Evolutionary conservation across 2,113 vertebrate species (phyloP).

Genomic region (Tyto alba): DNA sequence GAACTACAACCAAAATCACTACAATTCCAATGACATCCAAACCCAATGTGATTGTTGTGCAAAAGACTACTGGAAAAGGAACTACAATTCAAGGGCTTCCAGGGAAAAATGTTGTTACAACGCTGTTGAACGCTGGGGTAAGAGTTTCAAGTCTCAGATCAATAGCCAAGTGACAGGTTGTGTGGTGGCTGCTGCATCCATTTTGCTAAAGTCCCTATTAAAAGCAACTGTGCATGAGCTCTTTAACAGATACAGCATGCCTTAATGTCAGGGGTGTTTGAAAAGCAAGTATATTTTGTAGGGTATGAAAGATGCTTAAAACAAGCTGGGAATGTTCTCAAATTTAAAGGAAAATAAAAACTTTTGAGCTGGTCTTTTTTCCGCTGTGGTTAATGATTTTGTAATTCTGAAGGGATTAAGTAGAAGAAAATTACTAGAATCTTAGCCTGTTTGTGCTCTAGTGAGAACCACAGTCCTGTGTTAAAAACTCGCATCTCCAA

Average conservation of each 20-base stretch:
- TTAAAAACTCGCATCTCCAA: neutral
- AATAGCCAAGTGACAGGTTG: neutral
- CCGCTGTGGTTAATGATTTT: fast-evolving
- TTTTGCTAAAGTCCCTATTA: neutral
- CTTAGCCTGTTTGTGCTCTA: neutral
- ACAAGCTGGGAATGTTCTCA: neutral
- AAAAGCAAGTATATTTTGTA: neutral
- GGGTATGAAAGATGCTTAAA: neutral
- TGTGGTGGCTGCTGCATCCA: neutral
- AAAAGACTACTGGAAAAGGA: slow-evolving; percentile 96
- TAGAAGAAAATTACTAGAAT: neutral
- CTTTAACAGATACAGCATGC: neutral
- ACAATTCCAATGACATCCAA: slow-evolving; percentile 99
- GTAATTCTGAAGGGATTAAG: neutral
- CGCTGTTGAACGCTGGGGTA: slow-evolving; percentile 93
- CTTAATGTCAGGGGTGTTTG: neutral
- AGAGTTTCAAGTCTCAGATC: neutral
- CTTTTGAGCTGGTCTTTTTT: neutral
- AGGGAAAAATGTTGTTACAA: slow-evolving; percentile 96
- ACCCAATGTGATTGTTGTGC: slow-evolving; percentile 98
- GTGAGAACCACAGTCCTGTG: neutral
- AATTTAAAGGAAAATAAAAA: neutral
- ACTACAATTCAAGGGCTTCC: slow-evolving; percentile 95
- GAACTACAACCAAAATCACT: slow-evolving; percentile 98
- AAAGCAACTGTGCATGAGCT: neutral